phyloP scores from a whole-genome alignment of 1,140 invertebrate genomes.

The Cydia strobilella region DNA sequence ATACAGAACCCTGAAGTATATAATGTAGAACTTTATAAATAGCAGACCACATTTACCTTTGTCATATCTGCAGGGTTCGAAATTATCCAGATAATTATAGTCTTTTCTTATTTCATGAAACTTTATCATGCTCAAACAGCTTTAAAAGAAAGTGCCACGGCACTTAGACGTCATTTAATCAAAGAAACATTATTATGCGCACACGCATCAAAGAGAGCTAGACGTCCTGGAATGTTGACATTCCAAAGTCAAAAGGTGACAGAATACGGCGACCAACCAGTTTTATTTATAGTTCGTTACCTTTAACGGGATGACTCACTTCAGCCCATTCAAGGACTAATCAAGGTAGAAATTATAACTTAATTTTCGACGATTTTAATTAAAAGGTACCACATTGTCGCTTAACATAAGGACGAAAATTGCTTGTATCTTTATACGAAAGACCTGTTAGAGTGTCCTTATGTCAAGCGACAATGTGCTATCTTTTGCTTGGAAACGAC shows the following conservation, averaged over 20 bases:
- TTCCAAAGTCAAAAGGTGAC: constrained; percentile 15
- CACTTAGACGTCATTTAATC: not conserved
- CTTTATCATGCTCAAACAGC: not conserved
- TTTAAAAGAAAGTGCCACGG: constrained; percentile 1
- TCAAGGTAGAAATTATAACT: not conserved
- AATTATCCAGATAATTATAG: too few relatives aligned
- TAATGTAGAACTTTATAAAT: too few relatives aligned
- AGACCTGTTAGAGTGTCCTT: too few relatives aligned
- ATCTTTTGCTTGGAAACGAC: too few relatives aligned
- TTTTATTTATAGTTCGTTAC: constrained; percentile 17
- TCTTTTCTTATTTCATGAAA: not conserved
- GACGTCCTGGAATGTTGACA: constrained; percentile 29
- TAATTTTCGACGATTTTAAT: too few relatives aligned
- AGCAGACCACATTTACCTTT: too few relatives aligned
- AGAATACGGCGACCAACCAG: constrained; percentile 23
- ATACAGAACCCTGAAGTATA: too few relatives aligned
- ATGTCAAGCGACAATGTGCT: too few relatives aligned
- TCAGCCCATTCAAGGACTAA: constrained; percentile 3
- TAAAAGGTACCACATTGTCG: too few relatives aligned
- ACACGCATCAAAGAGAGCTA: constrained; percentile 17
- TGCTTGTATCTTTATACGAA: too few relatives aligned
- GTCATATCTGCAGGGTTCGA: too few relatives aligned
- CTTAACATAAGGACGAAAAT: too few relatives aligned
- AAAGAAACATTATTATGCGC: constrained; percentile 25
- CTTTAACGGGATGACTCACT: constrained; percentile 15